Conservation (phyloP, 2,113 vertebrate genomes). For the Solea senegalensis region DNA sequence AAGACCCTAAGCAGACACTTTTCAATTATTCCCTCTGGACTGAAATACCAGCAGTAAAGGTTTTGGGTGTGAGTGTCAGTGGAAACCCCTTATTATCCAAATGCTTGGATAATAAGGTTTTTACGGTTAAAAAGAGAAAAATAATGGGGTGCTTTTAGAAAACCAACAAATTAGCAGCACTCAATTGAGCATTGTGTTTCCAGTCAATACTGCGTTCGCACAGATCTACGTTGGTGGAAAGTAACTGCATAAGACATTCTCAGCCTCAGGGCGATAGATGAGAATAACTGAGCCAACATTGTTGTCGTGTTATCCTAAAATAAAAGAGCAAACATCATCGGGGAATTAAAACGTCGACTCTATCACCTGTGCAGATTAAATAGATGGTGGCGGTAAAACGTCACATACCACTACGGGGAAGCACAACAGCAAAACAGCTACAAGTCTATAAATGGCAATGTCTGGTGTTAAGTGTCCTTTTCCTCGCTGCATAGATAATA, state of each 20-base stretch:
- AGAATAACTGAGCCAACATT: neutral
- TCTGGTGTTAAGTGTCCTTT: constrained; percentile 40
- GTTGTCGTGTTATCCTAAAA: neutral
- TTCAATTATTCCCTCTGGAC: constrained; percentile 22
- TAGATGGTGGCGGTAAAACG: constrained; percentile 9
- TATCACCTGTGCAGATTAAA: neutral
- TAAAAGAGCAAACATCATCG: constrained; percentile 15
- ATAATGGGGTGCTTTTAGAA: constrained; percentile 18
- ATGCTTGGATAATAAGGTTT: neutral
- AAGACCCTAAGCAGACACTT: constrained; percentile 43
- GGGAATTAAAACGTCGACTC: neutral
- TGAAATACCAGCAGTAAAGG: constrained; percentile 28
- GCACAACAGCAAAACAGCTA: constrained; percentile 12
- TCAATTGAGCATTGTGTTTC: neutral
- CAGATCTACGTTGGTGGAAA: neutral
- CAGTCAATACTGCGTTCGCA: neutral
- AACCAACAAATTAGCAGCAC: constrained; percentile 21
- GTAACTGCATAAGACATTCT: neutral
- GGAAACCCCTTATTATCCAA: constrained; percentile 45
- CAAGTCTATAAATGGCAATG: constrained; percentile 26
- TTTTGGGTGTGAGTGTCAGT: neutral
- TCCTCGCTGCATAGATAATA: constrained; percentile 37
- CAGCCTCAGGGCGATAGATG: neutral
- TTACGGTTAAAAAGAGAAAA: neutral
- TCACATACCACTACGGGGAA: constrained; percentile 18